Evolutionary conservation across 37 sponge, comb jelly and placozoan genomes (phyloP).

Genomic region (Diacarnus erythraeanus): DNA sequence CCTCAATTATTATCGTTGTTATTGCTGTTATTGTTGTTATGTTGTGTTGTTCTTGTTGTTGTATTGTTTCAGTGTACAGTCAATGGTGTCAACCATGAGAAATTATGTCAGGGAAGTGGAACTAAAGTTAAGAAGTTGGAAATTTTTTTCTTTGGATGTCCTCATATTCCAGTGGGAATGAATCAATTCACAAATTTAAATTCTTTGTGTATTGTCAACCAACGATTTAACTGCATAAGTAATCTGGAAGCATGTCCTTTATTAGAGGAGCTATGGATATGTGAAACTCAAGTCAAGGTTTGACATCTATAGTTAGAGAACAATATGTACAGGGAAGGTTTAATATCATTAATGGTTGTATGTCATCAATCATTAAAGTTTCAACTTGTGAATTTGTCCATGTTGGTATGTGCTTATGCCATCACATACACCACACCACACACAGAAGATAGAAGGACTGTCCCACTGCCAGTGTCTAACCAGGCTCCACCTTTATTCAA

Average conservation of each 20-base stretch:
- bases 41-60: no score
- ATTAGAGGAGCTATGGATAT: constrained; percentile 86
- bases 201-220: constrained; percentile 68
- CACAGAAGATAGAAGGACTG: constrained; percentile 69
- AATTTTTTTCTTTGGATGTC: constrained; percentile 89
- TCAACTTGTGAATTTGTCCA: no score
- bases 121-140: constrained; percentile 64
- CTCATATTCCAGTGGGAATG: constrained; percentile 58
- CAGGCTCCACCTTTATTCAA: constrained; percentile 76
- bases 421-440: no score
- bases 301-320: neutral
- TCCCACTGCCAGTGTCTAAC: constrained; percentile 46
- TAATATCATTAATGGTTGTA: no score
- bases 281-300: constrained; percentile 73
- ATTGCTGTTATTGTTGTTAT: neutral
- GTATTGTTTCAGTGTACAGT: constrained; percentile 67
- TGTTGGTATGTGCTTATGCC: no score
- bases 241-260: constrained; percentile 55
- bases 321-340: neutral
- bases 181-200: constrained; percentile 64
- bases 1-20: no score
- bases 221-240: constrained; percentile 52
- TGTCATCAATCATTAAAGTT: no score
- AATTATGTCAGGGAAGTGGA: constrained; percentile 12
- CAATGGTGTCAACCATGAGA: constrained; percentile 70